Evolutionary conservation across 1,140 invertebrate genomes (phyloP).

Genomic region (Episyrphus balteatus): DNA sequence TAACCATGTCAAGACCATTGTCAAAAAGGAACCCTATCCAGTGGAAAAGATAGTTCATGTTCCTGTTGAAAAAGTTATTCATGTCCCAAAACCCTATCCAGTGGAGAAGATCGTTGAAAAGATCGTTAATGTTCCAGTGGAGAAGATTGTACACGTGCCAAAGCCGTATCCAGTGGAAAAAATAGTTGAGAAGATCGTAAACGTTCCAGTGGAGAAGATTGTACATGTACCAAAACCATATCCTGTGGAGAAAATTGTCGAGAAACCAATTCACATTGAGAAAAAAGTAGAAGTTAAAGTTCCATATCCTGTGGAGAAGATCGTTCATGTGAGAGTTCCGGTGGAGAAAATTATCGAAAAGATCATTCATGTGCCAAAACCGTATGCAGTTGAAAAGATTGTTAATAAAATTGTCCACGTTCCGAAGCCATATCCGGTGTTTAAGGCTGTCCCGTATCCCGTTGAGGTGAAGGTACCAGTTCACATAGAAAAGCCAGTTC

Average conservation of each 20-base stretch:
- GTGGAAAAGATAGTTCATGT: slow-evolving; percentile 40
- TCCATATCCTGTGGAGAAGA: slow-evolving; percentile 46
- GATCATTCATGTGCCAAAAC: slow-evolving; percentile 37
- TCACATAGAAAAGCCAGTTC: slow-evolving; percentile 39
- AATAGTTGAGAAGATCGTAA: slow-evolving; percentile 43
- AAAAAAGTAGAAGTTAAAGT: slow-evolving; percentile 44
- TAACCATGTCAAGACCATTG: slow-evolving; percentile 46
- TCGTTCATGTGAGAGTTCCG: slow-evolving; percentile 37
- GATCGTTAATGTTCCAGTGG: slow-evolving; percentile 44
- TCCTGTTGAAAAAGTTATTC: slow-evolving; percentile 29
- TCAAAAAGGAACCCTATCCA: slow-evolving; percentile 40
- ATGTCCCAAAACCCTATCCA: slow-evolving; percentile 21
- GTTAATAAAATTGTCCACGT: slow-evolving; percentile 47
- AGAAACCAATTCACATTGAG: slow-evolving; percentile 23
- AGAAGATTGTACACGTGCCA: slow-evolving; percentile 24
- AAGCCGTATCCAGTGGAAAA: slow-evolving; percentile 24
- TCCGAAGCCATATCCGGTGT: slow-evolving; percentile 45
- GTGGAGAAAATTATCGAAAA: slow-evolving; percentile 46
- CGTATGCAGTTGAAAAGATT: slow-evolving; percentile 20
- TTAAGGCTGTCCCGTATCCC: slow-evolving; percentile 40
- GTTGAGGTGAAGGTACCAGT: slow-evolving; percentile 40
- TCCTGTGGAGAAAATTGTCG: slow-evolving; percentile 32
- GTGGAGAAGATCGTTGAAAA: slow-evolving; percentile 39
- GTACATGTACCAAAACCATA: slow-evolving; percentile 13
- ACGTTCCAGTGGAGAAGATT: slow-evolving; percentile 45